Percentiles rank a stretch among this genome's conserved stretches.
These are phyloP conservation scores for Euura lappo DNA, from an alignment of 1,140 invertebrate species.

Conservation along the genomic window DNA sequence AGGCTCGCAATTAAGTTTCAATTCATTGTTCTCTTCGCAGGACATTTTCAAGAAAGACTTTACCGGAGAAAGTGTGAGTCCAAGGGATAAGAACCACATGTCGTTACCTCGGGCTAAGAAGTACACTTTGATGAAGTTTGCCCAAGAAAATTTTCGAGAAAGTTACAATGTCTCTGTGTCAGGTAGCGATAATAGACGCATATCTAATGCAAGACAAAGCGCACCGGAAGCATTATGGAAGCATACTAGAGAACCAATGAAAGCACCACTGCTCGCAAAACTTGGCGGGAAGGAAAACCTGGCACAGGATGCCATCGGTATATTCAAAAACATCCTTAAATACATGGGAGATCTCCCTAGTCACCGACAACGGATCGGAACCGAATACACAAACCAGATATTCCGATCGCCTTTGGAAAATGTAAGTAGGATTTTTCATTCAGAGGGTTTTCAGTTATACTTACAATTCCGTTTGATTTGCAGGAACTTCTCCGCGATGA, in stretches of 20 bases:
- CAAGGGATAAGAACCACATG: conserved; percentile 56
- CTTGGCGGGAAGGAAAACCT: conserved; percentile 77
- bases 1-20: no score
- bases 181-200: conserved; percentile 35
- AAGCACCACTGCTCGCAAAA: conserved; percentile 86
- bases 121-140: conserved; percentile 83
- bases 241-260: conserved; percentile 84
- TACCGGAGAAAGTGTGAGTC: conserved; percentile 51
- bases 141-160: conserved; percentile 81
- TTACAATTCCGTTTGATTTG: conserved; percentile 10
- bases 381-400: conserved; percentile 88
- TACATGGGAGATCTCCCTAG: conserved; percentile 95
- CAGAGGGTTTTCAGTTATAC: not conserved
- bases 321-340: conserved; percentile 85
- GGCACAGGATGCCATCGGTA: conserved; percentile 74
- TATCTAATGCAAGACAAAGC: conserved; percentile 66
- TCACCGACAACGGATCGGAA: conserved; percentile 69
- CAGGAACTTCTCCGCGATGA: conserved; percentile 86
- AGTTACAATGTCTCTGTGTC: conserved; percentile 34
- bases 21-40: conserved; percentile 42
- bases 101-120: conserved; percentile 70
- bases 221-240: conserved; percentile 77
- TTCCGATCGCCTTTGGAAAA: conserved; percentile 82
- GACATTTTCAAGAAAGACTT: conserved; percentile 67
- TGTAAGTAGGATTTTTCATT: conserved; percentile 54